These are phyloP conservation scores for Microcebus tavaratra DNA, from an alignment of 2,113 vertebrate species.

Conservation along the genomic window DNA sequence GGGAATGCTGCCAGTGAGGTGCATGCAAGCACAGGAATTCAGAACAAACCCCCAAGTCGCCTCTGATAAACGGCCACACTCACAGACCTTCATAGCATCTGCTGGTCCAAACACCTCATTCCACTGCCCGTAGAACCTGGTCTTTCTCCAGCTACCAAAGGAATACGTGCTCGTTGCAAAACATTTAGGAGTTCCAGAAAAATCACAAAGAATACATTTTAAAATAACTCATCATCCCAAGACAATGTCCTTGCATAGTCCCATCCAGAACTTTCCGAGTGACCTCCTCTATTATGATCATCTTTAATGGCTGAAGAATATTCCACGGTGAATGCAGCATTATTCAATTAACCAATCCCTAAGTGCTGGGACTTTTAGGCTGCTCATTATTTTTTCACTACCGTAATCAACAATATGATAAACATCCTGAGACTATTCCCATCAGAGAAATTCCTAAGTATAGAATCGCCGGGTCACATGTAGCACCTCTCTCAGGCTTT, in stretches of 20 bases:
- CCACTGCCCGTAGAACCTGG: background rate
- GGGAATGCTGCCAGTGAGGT: background rate
- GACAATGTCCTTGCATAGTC: background rate
- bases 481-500: background rate
- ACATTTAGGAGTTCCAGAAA: background rate
- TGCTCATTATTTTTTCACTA: background rate
- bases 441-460: background rate
- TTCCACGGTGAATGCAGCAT: background rate
- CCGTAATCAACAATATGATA: background rate
- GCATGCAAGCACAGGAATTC: background rate
- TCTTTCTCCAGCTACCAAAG: background rate
- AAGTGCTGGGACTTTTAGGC: background rate
- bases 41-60: background rate
- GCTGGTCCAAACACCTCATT: background rate
- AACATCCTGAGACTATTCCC: background rate
- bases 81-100: background rate
- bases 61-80: too few species aligned
- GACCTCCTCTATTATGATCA: rapidly evolving
- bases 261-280: background rate
- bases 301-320: background rate
- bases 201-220: background rate
- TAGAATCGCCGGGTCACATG: background rate
- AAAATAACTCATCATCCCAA: background rate
- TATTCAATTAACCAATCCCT: rapidly evolving
- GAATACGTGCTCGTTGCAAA: rapidly evolving